phyloP scores from a whole-genome alignment of 2,888 invertebrate genomes.

The Vannuccia rotundouncinata region DNA sequence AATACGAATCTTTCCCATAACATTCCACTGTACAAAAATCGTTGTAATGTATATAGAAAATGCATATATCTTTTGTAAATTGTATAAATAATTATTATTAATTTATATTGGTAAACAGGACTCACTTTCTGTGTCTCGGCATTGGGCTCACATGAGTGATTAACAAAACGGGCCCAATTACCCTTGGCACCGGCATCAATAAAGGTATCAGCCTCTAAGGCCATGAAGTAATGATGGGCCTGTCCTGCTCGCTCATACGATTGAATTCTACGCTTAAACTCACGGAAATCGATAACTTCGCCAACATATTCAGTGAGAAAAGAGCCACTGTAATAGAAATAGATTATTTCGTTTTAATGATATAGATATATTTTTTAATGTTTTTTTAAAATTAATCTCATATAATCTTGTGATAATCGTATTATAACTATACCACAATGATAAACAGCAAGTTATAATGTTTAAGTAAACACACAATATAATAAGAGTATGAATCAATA shows the following conservation, averaged over 20 bases:
- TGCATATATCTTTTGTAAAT: slow-evolving; percentile 7
- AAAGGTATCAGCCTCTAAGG: slow-evolving; percentile 79
- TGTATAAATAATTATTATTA: not conserved
- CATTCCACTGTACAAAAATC: slow-evolving; percentile 58
- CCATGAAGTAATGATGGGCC: slow-evolving; percentile 94
- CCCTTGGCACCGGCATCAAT: slow-evolving; percentile 95
- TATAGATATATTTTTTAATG: no score
- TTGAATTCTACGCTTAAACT: slow-evolving; percentile 78
- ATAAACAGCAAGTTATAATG: no score
- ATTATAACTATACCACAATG: no score
- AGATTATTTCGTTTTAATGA: not conserved
- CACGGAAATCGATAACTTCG: slow-evolving; percentile 84
- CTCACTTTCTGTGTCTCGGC: slow-evolving; percentile 85
- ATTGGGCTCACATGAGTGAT: slow-evolving; percentile 97
- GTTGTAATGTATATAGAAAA: slow-evolving; percentile 24
- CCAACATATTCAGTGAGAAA: slow-evolving; percentile 98
- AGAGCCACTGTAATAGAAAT: slow-evolving; percentile 65
- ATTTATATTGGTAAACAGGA: no score
- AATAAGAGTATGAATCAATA: no score
- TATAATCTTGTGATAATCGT: no score
- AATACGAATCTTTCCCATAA: slow-evolving; percentile 71
- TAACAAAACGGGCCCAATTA: slow-evolving; percentile 91
- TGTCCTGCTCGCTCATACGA: slow-evolving; percentile 81
- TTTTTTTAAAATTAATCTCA: no score
- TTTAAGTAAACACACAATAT: no score